Conservation (phyloP, 2,113 vertebrate genomes). For the Chloropsis cyanopogon region DNA sequence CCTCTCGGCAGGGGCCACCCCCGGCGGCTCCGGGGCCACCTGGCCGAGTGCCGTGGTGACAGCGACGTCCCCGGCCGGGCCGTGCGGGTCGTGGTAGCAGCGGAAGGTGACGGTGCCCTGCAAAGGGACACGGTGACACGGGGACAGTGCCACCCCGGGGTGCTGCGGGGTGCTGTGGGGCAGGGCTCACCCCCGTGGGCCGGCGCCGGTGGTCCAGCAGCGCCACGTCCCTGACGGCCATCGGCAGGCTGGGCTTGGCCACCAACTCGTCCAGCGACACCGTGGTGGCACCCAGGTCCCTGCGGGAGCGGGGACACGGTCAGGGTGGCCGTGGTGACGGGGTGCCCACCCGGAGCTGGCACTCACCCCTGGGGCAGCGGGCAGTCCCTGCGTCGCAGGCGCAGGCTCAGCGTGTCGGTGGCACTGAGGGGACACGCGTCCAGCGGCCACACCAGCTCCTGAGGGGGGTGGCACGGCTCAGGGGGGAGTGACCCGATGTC, state of each 20-base stretch:
- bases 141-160: not conserved
- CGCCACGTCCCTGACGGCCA: not conserved
- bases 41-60: fast-evolving
- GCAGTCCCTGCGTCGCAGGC: not conserved
- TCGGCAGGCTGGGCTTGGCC: not conserved
- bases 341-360: not conserved
- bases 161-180: not conserved
- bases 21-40: not conserved
- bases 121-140: not conserved
- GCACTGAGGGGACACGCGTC: not conserved
- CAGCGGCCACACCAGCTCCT: constrained; percentile 31
- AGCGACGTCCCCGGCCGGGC: fast-evolving
- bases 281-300: not conserved
- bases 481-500: not conserved
- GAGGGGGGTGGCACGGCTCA: not conserved
- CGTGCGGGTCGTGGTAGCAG: not conserved
- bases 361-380: not conserved
- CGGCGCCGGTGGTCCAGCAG: not conserved
- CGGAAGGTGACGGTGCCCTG: not conserved
- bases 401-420: not conserved
- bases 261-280: not conserved
- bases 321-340: fast-evolving
- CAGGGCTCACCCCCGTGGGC: not conserved
- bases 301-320: fast-evolving
- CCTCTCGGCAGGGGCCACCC: fast-evolving